phyloP scores from a whole-genome alignment of 2,888 invertebrate species.

The Caenorhabditis auriculariae region DNA sequence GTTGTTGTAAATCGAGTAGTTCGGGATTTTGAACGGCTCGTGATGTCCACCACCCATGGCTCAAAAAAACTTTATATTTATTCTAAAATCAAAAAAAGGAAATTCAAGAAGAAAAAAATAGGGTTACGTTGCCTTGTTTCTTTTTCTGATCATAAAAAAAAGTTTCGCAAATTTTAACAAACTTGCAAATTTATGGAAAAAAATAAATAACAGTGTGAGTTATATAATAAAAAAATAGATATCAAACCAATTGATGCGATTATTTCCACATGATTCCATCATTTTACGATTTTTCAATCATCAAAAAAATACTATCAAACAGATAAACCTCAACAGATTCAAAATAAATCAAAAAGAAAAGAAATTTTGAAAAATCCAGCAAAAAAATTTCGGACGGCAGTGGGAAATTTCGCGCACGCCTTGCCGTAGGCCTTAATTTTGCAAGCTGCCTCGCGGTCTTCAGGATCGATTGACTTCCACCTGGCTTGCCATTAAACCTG shows the following conservation, averaged over 20 bases:
- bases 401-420: conserved; percentile 7
- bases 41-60: conserved; percentile 52
- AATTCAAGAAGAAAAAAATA: neutral
- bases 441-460: conserved; percentile 16
- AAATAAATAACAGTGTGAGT: neutral
- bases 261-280: too few species aligned
- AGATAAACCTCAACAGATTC: too few species aligned
- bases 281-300: too few species aligned
- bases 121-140: neutral
- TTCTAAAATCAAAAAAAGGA: neutral
- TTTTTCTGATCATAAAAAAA: neutral
- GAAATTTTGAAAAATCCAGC: too few species aligned
- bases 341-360: too few species aligned
- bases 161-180: neutral
- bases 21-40: conserved; percentile 56
- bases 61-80: neutral
- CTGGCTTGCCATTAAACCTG: conserved; percentile 5
- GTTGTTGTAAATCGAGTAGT: conserved; percentile 58
- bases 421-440: conserved; percentile 6
- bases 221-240: conserved; percentile 6
- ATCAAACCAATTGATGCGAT: conserved; percentile 14
- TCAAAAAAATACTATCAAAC: too few species aligned
- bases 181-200: neutral
- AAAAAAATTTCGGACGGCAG: too few species aligned
- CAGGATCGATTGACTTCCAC: conserved; percentile 25